phyloP scores from a whole-genome alignment of 1,140 invertebrate genomes.

The Leptestheria dahalacensis region DNA sequence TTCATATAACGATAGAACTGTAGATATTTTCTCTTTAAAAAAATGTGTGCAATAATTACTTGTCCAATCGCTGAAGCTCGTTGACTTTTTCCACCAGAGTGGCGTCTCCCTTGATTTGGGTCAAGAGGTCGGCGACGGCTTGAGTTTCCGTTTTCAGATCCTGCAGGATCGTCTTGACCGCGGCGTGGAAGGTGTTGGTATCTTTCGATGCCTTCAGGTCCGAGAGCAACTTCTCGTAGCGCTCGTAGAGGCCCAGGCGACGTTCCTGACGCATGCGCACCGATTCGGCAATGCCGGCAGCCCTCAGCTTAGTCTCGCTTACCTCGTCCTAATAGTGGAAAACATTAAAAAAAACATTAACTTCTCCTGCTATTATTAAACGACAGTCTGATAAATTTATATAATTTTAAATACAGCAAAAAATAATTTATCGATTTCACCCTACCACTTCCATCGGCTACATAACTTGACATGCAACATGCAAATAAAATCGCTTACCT shows the following conservation, averaged over 20 bases:
- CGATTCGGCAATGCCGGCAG: slow-evolving; percentile 35
- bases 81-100: slow-evolving; percentile 46
- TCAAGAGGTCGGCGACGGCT: slow-evolving; percentile 40
- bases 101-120: slow-evolving; percentile 39
- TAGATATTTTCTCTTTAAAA: too few species aligned
- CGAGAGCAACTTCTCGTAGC: slow-evolving; percentile 44
- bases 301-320: slow-evolving; percentile 38
- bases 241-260: slow-evolving; percentile 42
- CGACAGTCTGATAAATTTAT: too few species aligned
- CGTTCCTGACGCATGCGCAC: slow-evolving; percentile 44
- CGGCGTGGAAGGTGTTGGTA: slow-evolving; percentile 32
- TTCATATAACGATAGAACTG: too few species aligned
- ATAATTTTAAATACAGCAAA: too few species aligned
- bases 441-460: too few species aligned
- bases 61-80: slow-evolving; percentile 46
- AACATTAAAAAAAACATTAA: not conserved
- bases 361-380: too few species aligned
- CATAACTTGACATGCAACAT: too few species aligned
- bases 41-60: too few species aligned
- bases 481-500: too few species aligned
- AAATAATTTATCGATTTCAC: too few species aligned
- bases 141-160: slow-evolving; percentile 46
- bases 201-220: slow-evolving; percentile 50
- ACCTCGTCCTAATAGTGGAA: slow-evolving; percentile 34
- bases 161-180: slow-evolving; percentile 43